Conservation (phyloP, 64 coral and sea anemone genomes). For the Orbicella faveolata region DNA sequence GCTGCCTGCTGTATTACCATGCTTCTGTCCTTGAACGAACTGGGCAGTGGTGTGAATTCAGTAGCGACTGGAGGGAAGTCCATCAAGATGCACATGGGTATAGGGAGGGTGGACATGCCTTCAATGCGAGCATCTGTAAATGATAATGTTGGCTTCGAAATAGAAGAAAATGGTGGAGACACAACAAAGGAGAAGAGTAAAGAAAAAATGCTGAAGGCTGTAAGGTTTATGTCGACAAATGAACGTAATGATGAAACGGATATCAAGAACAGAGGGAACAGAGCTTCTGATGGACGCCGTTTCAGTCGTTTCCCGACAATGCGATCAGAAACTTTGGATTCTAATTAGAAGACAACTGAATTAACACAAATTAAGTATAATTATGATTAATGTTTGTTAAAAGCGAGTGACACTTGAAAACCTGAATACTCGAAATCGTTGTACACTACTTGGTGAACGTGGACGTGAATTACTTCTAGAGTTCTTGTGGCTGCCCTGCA, state of each 20-base stretch:
- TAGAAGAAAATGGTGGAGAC: background rate
- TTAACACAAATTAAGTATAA: background rate
- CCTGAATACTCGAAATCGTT: no score
- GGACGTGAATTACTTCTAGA: no score
- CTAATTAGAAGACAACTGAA: background rate
- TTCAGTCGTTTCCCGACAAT: background rate
- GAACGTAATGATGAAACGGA: background rate
- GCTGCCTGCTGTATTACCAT: constrained; percentile 21
- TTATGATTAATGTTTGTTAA: no score
- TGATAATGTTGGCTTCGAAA: constrained; percentile 31
- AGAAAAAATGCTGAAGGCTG: background rate
- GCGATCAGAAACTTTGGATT: background rate
- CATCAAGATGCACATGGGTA: background rate
- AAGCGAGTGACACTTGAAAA: no score
- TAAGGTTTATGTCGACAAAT: background rate
- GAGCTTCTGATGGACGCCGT: background rate
- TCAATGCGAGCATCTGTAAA: constrained; percentile 11
- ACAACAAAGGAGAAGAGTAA: no score
- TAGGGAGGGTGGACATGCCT: background rate
- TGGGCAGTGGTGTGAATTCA: constrained; percentile 12
- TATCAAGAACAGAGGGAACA: background rate
- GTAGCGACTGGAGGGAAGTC: background rate
- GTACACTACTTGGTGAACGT: no score
- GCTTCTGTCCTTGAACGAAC: constrained; percentile 15
- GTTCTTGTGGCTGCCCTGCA: no score